These are phyloP conservation scores for Mizuhopecten yessoensis DNA, from an alignment of 1,140 invertebrate species.

Conservation along the genomic window DNA sequence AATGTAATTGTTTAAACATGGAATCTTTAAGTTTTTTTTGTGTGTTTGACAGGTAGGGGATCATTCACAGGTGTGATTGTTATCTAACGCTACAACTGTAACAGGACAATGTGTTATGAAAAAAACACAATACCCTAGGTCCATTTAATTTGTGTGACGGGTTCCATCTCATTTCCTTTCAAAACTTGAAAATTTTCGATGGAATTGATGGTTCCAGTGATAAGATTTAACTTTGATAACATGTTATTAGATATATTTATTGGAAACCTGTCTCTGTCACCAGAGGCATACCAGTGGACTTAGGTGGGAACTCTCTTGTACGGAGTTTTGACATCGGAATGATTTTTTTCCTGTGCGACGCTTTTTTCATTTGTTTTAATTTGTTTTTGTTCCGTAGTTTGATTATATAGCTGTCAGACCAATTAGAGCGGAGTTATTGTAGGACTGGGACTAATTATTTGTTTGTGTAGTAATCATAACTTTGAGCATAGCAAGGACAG, in stretches of 20 bases:
- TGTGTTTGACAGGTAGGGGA: not conserved
- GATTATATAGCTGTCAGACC: not conserved
- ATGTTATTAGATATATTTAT: constrained; percentile 2
- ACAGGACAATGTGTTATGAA: constrained; percentile 27
- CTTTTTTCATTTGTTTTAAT: constrained; percentile 35
- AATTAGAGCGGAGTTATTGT: not conserved
- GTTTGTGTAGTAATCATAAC: not conserved
- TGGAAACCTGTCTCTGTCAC: not conserved
- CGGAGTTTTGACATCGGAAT: not conserved
- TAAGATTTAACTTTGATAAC: not conserved
- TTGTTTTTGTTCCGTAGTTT: not conserved
- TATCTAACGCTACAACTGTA: not conserved
- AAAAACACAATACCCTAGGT: not conserved
- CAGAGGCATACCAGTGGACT: not conserved
- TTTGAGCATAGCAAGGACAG: not conserved
- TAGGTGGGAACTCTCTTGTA: not conserved
- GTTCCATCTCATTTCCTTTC: not conserved
- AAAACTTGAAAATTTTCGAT: not conserved
- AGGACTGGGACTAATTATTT: not conserved
- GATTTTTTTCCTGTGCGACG: not conserved
- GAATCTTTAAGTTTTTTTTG: not conserved
- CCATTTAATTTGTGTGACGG: constrained; percentile 18
- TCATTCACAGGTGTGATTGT: not conserved
- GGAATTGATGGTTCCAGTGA: constrained; percentile 5
- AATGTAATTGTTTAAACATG: constrained; percentile 10